phyloP scores from a whole-genome alignment of 2,113 vertebrate species.

The Ornithorhynchus anatinus region DNA sequence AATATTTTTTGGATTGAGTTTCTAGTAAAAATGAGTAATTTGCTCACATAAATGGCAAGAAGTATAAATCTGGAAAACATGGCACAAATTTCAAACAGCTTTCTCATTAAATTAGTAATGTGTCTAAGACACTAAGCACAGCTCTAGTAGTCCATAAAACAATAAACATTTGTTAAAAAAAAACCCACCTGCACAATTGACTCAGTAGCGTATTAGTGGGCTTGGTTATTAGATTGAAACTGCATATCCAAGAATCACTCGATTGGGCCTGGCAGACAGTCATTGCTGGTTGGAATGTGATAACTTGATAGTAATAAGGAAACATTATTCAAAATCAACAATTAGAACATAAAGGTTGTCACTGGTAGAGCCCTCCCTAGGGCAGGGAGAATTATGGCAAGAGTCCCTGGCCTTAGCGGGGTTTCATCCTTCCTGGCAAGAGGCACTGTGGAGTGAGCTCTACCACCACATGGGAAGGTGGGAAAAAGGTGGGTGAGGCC shows the following conservation, averaged over 20 bases:
- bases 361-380: too few relatives aligned
- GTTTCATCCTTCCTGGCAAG: too few relatives aligned
- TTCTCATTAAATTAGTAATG: conserved; percentile 41
- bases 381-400: too few relatives aligned
- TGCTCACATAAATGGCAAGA: background rate
- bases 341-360: too few relatives aligned
- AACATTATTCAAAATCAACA: too few relatives aligned
- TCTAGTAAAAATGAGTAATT: conserved; percentile 22
- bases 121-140: background rate
- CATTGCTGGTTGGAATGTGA: background rate
- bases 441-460: too few relatives aligned
- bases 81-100: conserved; percentile 13
- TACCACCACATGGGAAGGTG: too few relatives aligned
- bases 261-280: too few relatives aligned
- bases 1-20: conserved; percentile 38
- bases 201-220: accelerated
- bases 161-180: accelerated
- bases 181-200: background rate
- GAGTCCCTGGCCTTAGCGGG: too few relatives aligned
- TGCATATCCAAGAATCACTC: background rate
- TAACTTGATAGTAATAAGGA: accelerated
- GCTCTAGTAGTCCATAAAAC: background rate
- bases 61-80: conserved; percentile 29
- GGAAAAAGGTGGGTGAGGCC: too few relatives aligned
- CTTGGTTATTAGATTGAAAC: background rate